Conservation (phyloP, 2,797 vertebrate genomes). For the Channa striata region DNA sequence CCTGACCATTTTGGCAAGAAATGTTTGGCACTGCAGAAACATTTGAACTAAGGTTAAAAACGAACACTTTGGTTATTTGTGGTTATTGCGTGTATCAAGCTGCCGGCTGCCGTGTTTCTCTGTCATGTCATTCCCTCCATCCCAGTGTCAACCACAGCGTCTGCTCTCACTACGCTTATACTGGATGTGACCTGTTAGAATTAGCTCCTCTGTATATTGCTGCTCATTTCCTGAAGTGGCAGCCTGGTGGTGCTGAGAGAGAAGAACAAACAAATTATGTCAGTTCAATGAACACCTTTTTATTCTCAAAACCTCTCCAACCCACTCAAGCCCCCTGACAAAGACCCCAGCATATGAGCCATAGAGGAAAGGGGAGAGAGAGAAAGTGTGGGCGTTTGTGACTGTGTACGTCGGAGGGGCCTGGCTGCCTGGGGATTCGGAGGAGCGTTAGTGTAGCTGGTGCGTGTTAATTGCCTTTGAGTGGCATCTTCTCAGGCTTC, state of each 20-base stretch:
- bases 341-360: constrained; percentile 19
- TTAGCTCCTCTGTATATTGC: constrained; percentile 40
- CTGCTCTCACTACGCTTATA: constrained; percentile 40
- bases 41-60: too few relatives aligned
- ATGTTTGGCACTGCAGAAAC: too few relatives aligned
- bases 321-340: constrained; percentile 42
- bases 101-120: constrained; percentile 12
- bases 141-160: constrained; percentile 44
- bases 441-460: constrained; percentile 26
- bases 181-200: constrained; percentile 19
- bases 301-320: constrained; percentile 58
- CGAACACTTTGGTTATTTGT: constrained; percentile 17
- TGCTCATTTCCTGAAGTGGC: constrained; percentile 66
- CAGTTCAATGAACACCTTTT: constrained; percentile 32
- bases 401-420: constrained; percentile 15
- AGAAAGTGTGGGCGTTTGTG: constrained; percentile 6
- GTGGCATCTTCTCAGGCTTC: constrained; percentile 51
- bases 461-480: constrained; percentile 48
- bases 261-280: constrained; percentile 46
- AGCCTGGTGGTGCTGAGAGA: constrained; percentile 29
- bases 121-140: constrained; percentile 50
- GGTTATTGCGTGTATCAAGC: not conserved
- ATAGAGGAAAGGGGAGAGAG: not conserved
- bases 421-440: constrained; percentile 18
- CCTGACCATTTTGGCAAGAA: too few relatives aligned